Evolutionary conservation across 2,888 invertebrate species (phyloP).

Genomic region (Pandemis cinnamomeana): DNA sequence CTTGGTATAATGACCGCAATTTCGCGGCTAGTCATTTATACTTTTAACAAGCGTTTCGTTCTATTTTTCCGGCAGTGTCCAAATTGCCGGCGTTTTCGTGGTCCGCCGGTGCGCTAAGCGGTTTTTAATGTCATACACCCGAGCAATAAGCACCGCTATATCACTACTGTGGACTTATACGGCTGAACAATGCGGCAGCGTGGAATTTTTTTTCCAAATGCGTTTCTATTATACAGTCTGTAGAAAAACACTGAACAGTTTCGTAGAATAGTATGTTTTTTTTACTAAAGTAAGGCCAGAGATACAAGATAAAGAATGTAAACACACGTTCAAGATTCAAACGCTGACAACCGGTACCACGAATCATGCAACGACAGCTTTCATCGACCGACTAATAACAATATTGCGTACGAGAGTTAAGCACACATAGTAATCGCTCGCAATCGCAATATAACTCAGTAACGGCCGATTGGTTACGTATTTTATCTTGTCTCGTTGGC

Average conservation of each 20-base stretch:
- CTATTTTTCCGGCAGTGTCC: conserved; percentile 54
- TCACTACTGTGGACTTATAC: conserved; percentile 19
- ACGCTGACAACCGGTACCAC: no score
- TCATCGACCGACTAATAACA: no score
- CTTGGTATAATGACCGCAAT: conserved; percentile 11
- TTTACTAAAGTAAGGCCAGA: not conserved
- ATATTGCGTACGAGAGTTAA: no score
- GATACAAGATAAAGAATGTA: not conserved
- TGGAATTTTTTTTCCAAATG: not conserved
- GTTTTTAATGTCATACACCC: conserved; percentile 75
- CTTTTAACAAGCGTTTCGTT: conserved; percentile 19
- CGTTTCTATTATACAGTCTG: not conserved
- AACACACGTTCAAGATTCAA: no score
- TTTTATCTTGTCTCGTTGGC: no score
- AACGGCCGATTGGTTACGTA: no score
- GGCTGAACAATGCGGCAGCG: conserved; percentile 11
- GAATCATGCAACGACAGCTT: no score
- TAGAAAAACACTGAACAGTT: no score
- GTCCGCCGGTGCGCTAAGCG: conserved; percentile 64
- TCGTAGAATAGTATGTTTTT: no score
- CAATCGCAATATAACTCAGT: no score
- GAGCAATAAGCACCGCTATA: conserved; percentile 60
- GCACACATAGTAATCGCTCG: no score
- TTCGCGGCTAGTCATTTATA: conserved; percentile 22
- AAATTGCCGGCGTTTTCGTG: conserved; percentile 57